Percentiles rank a stretch among this genome's conserved stretches.
These are phyloP conservation scores for Tangara arthus DNA, from an alignment of 2,797 vertebrate species.

Conservation along the genomic window DNA sequence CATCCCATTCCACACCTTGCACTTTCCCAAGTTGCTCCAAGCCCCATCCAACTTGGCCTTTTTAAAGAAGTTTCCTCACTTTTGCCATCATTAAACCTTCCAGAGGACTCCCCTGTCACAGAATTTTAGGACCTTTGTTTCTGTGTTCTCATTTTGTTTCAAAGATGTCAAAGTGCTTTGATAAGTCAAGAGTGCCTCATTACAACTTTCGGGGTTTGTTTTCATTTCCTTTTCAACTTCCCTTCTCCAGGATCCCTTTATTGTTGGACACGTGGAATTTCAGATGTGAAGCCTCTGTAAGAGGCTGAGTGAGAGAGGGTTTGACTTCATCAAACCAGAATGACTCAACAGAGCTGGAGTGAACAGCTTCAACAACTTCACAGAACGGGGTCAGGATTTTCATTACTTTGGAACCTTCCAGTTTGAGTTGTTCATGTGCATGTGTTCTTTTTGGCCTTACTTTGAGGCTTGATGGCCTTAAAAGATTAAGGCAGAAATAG, in stretches of 20 bases:
- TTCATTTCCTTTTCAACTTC: neutral
- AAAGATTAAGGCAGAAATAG: neutral
- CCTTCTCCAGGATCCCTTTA: neutral
- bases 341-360: neutral
- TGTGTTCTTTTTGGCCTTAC: neutral
- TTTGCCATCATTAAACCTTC: neutral
- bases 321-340: constrained; percentile 1
- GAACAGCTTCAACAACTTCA: neutral
- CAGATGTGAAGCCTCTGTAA: neutral
- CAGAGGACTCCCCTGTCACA: neutral
- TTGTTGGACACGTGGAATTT: neutral
- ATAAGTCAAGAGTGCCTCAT: neutral
- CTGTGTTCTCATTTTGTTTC: neutral
- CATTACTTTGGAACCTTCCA: neutral
- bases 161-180: neutral
- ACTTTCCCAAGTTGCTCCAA: neutral
- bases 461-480: neutral
- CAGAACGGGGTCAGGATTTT: neutral
- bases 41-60: neutral
- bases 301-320: neutral
- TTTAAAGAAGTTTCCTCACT: neutral
- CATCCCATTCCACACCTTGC: neutral
- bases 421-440: neutral
- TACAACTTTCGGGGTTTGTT: neutral
- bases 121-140: neutral